Percentiles rank a stretch among this genome's conserved stretches.
phyloP scores from a whole-genome alignment of 2,888 invertebrate genomes.

The Macrosiphum euphorbiae region DNA sequence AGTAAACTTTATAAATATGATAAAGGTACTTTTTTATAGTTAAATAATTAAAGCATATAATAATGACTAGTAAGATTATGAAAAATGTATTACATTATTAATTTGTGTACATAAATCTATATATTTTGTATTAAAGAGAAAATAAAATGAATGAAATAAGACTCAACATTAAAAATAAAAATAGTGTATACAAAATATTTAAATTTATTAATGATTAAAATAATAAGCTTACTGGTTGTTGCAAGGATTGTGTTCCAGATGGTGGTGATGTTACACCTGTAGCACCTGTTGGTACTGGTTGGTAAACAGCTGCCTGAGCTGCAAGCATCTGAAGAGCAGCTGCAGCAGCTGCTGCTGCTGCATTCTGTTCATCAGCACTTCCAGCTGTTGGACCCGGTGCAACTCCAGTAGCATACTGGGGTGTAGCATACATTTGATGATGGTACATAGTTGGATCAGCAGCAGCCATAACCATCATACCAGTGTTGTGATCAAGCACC shows the following conservation, averaged over 20 bases:
- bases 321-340: constrained; percentile 50
- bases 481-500: constrained; percentile 51
- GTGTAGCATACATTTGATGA: constrained; percentile 47
- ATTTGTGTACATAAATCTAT: too few species aligned
- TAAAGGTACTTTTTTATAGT: not conserved
- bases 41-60: not conserved
- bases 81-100: not conserved
- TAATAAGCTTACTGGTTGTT: constrained; percentile 28
- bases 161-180: not conserved
- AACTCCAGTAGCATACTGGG: constrained; percentile 34
- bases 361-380: constrained; percentile 32
- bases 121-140: too few species aligned
- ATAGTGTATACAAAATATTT: not conserved
- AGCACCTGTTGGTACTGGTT: constrained; percentile 33
- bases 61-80: not conserved
- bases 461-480: constrained; percentile 51
- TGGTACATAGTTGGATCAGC: constrained; percentile 39
- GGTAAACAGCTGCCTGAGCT: constrained; percentile 47
- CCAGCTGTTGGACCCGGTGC: not conserved
- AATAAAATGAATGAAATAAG: not conserved
- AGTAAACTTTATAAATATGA: too few species aligned
- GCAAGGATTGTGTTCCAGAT: constrained; percentile 19
- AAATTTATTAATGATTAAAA: not conserved
- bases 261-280: constrained; percentile 14
- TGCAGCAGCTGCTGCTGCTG: constrained; percentile 41